phyloP scores from a whole-genome alignment of 2,888 invertebrate genomes.

The Adela reaumurella region DNA sequence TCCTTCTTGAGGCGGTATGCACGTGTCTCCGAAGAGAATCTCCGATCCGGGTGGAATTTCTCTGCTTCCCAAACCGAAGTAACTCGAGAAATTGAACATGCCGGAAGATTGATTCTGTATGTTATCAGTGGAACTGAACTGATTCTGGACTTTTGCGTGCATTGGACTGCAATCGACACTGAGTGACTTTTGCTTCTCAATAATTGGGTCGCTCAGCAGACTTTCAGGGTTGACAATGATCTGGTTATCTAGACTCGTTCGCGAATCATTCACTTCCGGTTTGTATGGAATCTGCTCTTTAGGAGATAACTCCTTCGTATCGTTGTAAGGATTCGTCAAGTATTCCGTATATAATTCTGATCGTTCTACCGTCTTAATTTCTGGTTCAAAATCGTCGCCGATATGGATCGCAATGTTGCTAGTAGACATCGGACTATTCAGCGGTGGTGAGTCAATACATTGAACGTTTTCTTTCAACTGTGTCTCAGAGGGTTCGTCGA shows the following conservation, averaged over 20 bases:
- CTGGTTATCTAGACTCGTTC: too few relatives aligned
- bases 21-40: constrained; percentile 51
- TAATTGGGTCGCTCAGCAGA: too few relatives aligned
- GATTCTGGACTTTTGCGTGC: constrained; percentile 29
- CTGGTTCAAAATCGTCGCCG: too few relatives aligned
- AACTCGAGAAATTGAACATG: constrained; percentile 62
- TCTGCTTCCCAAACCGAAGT: constrained; percentile 55
- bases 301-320: constrained; percentile 23
- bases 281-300: constrained; percentile 31
- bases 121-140: constrained; percentile 45
- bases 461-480: too few relatives aligned
- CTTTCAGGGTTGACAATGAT: too few relatives aligned
- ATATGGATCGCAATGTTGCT: too few relatives aligned
- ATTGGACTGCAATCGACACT: constrained; percentile 42
- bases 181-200: constrained; percentile 29
- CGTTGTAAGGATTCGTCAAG: constrained; percentile 54
- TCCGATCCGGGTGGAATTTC: constrained; percentile 60
- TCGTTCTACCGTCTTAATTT: constrained; percentile 17
- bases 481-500: too few relatives aligned
- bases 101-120: constrained; percentile 23
- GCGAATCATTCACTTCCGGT: constrained; percentile 14
- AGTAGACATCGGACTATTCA: too few relatives aligned
- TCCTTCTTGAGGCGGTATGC: constrained; percentile 39
- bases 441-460: too few relatives aligned
- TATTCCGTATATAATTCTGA: constrained; percentile 53